Conservation (phyloP, 2,113 vertebrate genomes). For the Cynoglossus semilaevis region DNA sequence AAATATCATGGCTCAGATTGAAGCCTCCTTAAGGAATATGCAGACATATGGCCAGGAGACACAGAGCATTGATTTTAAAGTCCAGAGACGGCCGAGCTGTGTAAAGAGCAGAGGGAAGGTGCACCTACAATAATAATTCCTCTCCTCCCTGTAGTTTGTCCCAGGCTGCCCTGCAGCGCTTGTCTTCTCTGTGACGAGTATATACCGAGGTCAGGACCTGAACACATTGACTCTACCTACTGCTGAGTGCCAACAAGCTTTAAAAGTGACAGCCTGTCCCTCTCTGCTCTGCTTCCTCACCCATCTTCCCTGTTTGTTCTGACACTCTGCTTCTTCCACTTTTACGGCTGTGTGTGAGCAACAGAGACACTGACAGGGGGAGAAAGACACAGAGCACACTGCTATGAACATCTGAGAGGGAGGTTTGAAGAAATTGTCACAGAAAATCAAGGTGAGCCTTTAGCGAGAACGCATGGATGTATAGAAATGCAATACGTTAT, state of each 20-base stretch:
- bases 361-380: slow-evolving; percentile 7
- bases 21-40: slow-evolving; percentile 6
- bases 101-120: slow-evolving; percentile 1
- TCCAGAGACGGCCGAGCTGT: slow-evolving; percentile 17
- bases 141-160: slow-evolving; percentile 41
- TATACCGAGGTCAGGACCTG: slow-evolving; percentile 61
- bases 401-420: background rate
- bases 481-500: too few species aligned
- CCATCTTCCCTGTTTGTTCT: slow-evolving; percentile 19
- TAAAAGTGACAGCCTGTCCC: slow-evolving; percentile 52
- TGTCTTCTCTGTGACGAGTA: slow-evolving; percentile 52
- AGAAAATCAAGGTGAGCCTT: too few species aligned
- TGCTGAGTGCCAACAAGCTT: slow-evolving; percentile 57
- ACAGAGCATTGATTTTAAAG: slow-evolving; percentile 31
- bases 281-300: slow-evolving; percentile 18
- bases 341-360: slow-evolving; percentile 31
- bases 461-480: too few species aligned
- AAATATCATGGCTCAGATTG: slow-evolving; percentile 8
- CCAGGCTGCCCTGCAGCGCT: slow-evolving; percentile 49
- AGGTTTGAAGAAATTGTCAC: too few species aligned
- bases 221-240: slow-evolving; percentile 52
- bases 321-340: slow-evolving; percentile 34
- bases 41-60: slow-evolving; percentile 22
- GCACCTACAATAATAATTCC: slow-evolving; percentile 49
- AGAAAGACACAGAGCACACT: background rate